These are phyloP conservation scores for Calephelis virginiensis DNA, from an alignment of 1,140 invertebrate species.

Conservation along the genomic window DNA sequence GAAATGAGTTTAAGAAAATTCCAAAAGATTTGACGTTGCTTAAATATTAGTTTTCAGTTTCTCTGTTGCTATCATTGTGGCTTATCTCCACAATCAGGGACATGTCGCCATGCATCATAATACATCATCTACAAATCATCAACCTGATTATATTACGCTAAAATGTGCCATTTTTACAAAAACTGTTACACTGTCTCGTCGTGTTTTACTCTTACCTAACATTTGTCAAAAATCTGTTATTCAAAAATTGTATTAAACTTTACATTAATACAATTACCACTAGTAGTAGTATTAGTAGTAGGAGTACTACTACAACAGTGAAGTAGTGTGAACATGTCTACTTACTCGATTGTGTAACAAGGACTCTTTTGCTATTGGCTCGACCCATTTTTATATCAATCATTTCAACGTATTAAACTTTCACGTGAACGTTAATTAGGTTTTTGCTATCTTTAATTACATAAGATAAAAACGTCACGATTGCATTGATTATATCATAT, in stretches of 20 bases:
- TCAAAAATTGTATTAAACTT: no score
- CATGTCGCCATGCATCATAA: constrained; percentile 61
- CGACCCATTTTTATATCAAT: neutral
- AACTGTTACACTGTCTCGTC: constrained; percentile 34
- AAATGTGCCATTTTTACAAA: constrained; percentile 52
- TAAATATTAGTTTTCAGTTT: constrained; percentile 39
- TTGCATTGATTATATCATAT: constrained; percentile 47
- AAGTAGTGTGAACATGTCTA: no score
- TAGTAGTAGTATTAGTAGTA: no score
- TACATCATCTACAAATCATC: constrained; percentile 62
- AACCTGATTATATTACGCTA: constrained; percentile 44
- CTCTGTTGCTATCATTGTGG: constrained; percentile 35
- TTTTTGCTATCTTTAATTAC: constrained; percentile 31
- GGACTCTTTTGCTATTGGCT: neutral
- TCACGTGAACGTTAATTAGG: constrained; percentile 26
- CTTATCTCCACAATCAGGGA: constrained; percentile 56
- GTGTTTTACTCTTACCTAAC: constrained; percentile 4
- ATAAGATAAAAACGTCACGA: constrained; percentile 34
- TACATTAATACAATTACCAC: no score
- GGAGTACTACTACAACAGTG: no score
- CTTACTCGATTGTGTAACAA: no score
- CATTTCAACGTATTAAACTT: constrained; percentile 6
- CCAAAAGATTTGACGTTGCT: constrained; percentile 28
- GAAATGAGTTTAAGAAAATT: constrained; percentile 31
- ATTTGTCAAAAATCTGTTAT: no score